Evolutionary conservation across 2,797 vertebrate species (phyloP), one percentile per base, ranked within the genome.

Genomic region (Lepidocolaptes lacrymiger): DNA sequence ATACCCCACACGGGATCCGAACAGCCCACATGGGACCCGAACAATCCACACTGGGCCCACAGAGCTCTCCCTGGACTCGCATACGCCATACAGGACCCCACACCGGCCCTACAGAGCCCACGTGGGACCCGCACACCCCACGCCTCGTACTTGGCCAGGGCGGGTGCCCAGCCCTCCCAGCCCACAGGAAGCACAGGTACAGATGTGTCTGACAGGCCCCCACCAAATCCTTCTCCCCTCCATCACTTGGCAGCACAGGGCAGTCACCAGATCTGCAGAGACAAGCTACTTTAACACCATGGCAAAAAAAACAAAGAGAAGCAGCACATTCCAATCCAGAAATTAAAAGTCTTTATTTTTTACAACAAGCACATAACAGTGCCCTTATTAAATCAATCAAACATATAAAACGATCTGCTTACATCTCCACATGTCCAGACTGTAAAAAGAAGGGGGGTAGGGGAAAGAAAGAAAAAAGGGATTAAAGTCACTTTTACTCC

Each of bases 301-400:
- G 16, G 37, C 8, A 43, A 83, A 75, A 26, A 80, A 72, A 75
- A 46, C n/a, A 48, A 66, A 73, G 43, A 44, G 43, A 26, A 1
- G 2, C 66, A 84, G 24, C 43, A 52, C 1, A 0, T 59, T 79
- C 15, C 48, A 67, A 11, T 82, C 56, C 2, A 10, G 46, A 84
- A 88, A 91, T 83, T 30, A 74, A 67, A 49, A 14, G 24, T 59
- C 36, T 91, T 93, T 94, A 88, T 94, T 94, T 44, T 36, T 80
- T 37, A 73, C 34, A 83, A 54, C 15, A 62, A 82, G 41, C 28
- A 41, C 0, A 0, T 69, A 34, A 75, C 48, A 64, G 14, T 55
- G 32, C 13, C 19, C 37, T 64, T 85, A 73, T 23, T 68, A 58
- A 51, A 10, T 44, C 16, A 55, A n/a, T 74, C n/a, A 55, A 41